Conservation (phyloP, 2,888 invertebrate genomes). For the Sphecodes monilicornis region DNA sequence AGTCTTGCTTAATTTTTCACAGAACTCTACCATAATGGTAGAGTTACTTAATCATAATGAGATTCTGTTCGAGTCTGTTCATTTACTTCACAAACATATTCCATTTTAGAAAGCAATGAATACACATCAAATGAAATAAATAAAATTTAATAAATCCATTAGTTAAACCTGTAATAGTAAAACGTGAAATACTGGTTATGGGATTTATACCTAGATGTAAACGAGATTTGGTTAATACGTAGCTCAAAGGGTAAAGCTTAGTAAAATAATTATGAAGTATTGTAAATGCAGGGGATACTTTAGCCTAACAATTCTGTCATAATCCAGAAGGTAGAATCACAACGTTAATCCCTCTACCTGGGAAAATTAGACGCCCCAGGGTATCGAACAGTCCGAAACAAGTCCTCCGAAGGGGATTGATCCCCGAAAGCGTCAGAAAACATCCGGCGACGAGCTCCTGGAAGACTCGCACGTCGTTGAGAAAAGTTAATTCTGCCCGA, state of each 20-base stretch:
- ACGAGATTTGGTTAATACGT: no score
- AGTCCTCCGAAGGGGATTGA: not conserved
- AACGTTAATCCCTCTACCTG: not conserved
- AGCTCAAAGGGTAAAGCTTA: not conserved
- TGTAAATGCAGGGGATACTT: not conserved
- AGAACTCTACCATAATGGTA: not conserved
- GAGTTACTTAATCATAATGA: no score
- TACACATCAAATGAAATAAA: not conserved
- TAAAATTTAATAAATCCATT: not conserved
- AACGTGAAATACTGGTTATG: not conserved
- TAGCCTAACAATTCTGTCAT: not conserved
- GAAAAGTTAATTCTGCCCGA: slow-evolving; percentile 73
- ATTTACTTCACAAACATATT: not conserved
- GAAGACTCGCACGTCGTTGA: slow-evolving; percentile 48
- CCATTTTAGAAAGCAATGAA: not conserved
- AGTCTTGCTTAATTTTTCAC: not conserved
- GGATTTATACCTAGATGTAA: not conserved
- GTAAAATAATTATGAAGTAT: not conserved
- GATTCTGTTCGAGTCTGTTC: not conserved
- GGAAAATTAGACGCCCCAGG: not conserved
- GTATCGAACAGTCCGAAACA: not conserved
- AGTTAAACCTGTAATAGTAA: not conserved
- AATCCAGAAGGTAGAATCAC: not conserved
- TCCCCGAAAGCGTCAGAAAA: not conserved
- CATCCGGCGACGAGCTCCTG: slow-evolving; percentile 4